These are phyloP conservation scores for Andrena trimmerana DNA, from an alignment of 2,888 invertebrate species.

Conservation along the genomic window DNA sequence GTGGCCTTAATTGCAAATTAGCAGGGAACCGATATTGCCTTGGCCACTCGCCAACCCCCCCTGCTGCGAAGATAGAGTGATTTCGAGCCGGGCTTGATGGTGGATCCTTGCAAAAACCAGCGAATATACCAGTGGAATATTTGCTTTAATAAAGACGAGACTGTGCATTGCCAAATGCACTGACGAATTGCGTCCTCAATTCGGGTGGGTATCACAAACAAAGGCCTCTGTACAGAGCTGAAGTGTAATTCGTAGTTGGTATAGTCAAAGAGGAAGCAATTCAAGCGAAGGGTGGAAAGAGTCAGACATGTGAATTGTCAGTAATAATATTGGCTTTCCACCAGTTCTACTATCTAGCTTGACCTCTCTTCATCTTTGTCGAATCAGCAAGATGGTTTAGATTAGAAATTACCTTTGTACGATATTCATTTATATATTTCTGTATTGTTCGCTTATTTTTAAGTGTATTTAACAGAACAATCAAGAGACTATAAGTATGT, in stretches of 20 bases:
- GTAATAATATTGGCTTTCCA: too few species aligned
- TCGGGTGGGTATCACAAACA: background rate
- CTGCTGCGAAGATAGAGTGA: slow-evolving; percentile 36
- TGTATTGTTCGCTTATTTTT: too few species aligned
- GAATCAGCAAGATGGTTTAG: too few species aligned
- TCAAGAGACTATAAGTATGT: too few species aligned
- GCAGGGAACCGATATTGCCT: slow-evolving; percentile 63
- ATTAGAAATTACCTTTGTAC: too few species aligned
- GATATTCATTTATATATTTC: too few species aligned
- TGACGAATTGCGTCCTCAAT: background rate
- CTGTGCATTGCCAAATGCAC: background rate
- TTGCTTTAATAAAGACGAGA: background rate
- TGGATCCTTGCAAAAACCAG: slow-evolving; percentile 18
- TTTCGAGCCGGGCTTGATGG: slow-evolving; percentile 9
- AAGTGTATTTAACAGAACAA: too few species aligned
- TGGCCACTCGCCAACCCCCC: slow-evolving; percentile 59
- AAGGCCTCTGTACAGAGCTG: background rate
- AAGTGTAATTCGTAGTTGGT: background rate
- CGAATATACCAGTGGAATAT: slow-evolving; percentile 1
- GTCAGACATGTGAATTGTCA: too few species aligned
- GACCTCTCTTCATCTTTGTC: too few species aligned
- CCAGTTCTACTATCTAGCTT: too few species aligned
- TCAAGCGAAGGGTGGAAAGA: too few species aligned
- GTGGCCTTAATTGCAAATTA: slow-evolving; percentile 73
- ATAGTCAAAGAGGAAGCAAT: background rate